Base-by-base conservation (phyloP, 2,888 invertebrate species). In the Linyphia triangularis region DNA sequence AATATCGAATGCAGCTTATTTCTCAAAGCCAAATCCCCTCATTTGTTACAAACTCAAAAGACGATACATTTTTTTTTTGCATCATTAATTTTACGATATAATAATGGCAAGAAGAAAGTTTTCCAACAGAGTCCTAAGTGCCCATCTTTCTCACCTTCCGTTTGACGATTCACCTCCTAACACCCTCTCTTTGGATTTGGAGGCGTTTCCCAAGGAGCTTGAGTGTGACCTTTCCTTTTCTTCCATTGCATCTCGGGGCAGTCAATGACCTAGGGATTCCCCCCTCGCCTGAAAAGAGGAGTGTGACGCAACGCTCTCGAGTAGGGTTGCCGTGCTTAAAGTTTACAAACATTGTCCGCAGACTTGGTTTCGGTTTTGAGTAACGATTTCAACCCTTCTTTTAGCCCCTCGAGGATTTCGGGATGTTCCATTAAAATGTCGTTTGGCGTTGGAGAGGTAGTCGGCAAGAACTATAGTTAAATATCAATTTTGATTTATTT, bases 191-290 rank as follows among this genome's bases (percentile, higher is more conserved):
- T n/a, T 37, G 75, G 37, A 16, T 4, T 26, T 69, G 70, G 57
- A 30, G 24, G 81, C 57, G 69, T 59, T 70, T 77, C 73, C 73
- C 63, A 79, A 79, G 67, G 65, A 79, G 67, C 69, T 43, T 67
- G 4, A 6, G 5, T 33, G 81, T 70, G 81, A 69, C 69, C 69
- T 82, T 70, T 69, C 37, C 73, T 73, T 59, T 78, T 61, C 69
- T 79, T 33, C 24, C 61, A 33, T 51, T 16, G 30, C 59, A 19
- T n/a, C 43, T 79, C 57, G 65, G 75, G 57, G 75, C 84, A 84
- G 84, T 84, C 84, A 84, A 67, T 84, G 84, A 84, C 84, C 84
- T 26, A 19, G n/a, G 51, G 57, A 65, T 37, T 24, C 57, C 22
- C 75, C 75, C 75, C 37, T 28, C 30, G 57, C 69, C 57, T 24